A percentile compares a stretch with the other conserved stretches of the same genome.
Evolutionary conservation across 2,797 vertebrate genomes (phyloP).

Genomic region (Platalea minor): DNA sequence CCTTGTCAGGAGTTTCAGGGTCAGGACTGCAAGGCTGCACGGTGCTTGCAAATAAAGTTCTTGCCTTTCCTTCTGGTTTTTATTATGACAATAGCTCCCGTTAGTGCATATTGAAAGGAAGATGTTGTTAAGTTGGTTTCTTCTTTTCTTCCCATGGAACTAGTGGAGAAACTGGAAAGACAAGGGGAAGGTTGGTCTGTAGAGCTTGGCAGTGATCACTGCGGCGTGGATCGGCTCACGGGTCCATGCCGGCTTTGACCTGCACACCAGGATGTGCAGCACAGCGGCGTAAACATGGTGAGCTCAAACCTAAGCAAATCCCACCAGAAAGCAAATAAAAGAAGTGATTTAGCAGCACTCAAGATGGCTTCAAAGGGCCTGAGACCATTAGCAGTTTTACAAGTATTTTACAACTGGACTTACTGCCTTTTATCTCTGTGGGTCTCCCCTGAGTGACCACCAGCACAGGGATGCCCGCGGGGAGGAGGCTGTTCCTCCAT

Average conservation of each 20-base stretch:
- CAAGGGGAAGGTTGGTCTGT: neutral
- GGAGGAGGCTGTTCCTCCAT: neutral
- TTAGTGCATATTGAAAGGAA: neutral
- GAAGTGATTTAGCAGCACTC: slow-evolving; percentile 3
- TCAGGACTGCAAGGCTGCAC: neutral
- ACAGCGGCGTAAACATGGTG: slow-evolving; percentile 25
- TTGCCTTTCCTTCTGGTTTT: neutral
- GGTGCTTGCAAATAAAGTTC: neutral
- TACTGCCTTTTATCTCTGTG: slow-evolving; percentile 38
- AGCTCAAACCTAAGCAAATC: slow-evolving; percentile 57
- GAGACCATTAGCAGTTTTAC: slow-evolving; percentile 18
- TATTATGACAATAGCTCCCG: neutral
- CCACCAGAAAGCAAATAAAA: slow-evolving; percentile 47
- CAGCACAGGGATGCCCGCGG: neutral
- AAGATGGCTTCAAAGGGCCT: slow-evolving; percentile 28
- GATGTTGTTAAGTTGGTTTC: neutral
- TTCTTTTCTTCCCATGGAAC: neutral
- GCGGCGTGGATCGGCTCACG: fast-evolving
- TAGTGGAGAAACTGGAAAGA: neutral
- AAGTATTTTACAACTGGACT: slow-evolving; percentile 22
- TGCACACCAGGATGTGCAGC: neutral
- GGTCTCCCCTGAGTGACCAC: neutral
- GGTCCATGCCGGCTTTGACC: neutral
- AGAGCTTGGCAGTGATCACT: neutral
- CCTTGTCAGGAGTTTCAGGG: slow-evolving; percentile 14